phyloP scores from a whole-genome alignment of 2,797 vertebrate genomes.

The Cacajao melanocephalus region DNA sequence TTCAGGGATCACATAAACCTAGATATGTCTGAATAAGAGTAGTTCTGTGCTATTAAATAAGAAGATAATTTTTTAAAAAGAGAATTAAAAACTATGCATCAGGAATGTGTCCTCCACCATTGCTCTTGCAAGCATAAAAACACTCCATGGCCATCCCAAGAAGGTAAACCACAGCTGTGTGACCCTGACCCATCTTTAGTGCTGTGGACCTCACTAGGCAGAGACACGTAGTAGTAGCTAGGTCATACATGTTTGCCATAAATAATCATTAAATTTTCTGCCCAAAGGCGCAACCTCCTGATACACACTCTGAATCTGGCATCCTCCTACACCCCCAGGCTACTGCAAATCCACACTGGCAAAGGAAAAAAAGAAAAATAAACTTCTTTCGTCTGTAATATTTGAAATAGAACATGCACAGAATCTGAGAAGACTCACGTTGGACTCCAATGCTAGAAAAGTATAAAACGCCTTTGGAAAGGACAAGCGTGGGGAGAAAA shows the following conservation, averaged over 20 bases:
- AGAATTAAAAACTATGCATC: slow-evolving; percentile 43
- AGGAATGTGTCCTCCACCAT: not conserved
- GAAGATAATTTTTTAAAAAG: not conserved
- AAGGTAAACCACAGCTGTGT: not conserved
- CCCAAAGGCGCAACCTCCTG: not conserved
- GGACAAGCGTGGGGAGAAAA: not conserved
- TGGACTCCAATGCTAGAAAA: not conserved
- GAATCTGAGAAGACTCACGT: not conserved
- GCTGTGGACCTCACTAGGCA: not conserved
- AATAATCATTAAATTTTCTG: slow-evolving; percentile 11
- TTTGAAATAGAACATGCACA: not conserved
- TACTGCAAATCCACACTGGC: not conserved
- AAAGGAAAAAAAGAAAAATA: slow-evolving; percentile 18
- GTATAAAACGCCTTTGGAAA: not conserved
- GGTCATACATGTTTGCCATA: not conserved
- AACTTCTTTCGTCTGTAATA: not conserved
- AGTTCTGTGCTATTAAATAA: not conserved
- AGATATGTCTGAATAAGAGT: slow-evolving; percentile 6
- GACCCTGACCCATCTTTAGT: not conserved
- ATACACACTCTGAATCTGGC: slow-evolving; percentile 15
- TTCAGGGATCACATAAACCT: slow-evolving; percentile 24
- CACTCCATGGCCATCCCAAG: not conserved
- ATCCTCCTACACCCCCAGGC: not conserved
- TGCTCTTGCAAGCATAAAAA: not conserved
- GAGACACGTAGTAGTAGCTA: not conserved